Conservation (phyloP, 2,888 invertebrate species). For the Imbricaverruca yamaguchii region DNA sequence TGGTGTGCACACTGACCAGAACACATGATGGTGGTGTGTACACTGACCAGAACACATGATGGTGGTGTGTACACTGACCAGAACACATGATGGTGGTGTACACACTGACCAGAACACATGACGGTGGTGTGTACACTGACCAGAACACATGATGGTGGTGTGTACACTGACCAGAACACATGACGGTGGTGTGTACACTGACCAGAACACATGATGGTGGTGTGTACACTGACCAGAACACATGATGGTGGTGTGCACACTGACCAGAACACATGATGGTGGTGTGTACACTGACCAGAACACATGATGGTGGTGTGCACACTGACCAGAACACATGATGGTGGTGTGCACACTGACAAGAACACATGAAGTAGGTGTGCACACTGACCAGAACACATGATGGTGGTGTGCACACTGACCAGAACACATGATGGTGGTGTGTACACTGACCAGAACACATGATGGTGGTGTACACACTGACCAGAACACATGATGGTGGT, state of each 20-base stretch:
- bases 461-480: no score
- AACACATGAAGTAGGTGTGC: slow-evolving; percentile 1
- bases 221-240: slow-evolving; percentile 27
- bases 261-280: neutral
- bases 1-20: neutral
- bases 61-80: neutral
- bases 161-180: neutral
- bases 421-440: no score
- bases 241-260: neutral
- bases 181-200: neutral
- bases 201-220: slow-evolving; percentile 21
- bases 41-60: slow-evolving; percentile 26
- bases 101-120: slow-evolving; percentile 24
- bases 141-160: neutral
- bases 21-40: slow-evolving; percentile 24
- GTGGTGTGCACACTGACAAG: slow-evolving; percentile 28
- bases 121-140: neutral
- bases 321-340: slow-evolving; percentile 8
- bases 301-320: neutral
- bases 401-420: slow-evolving; percentile 27
- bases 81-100: slow-evolving; percentile 19
- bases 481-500: no score
- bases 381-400: neutral
- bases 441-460: no score
- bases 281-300: neutral